Base-by-base conservation (phyloP, 2,113 vertebrate species). In the Dromas ardeola region DNA sequence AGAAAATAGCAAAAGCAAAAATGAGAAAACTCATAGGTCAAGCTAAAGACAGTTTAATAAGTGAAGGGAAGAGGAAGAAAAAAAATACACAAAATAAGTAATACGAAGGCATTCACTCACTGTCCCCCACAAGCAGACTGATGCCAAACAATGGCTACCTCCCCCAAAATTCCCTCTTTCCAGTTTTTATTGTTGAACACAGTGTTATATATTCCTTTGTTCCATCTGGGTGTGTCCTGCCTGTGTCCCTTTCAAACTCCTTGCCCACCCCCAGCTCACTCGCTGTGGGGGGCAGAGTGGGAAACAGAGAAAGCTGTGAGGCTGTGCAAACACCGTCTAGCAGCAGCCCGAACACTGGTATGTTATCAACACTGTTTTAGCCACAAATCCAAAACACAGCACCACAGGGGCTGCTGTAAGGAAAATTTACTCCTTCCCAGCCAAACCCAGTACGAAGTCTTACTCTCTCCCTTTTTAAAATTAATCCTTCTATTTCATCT, bases 211-310 rank as follows among this genome's bases (percentile, higher is more conserved):
- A 13, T 42, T 45, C 14, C 25, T 77, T 73, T 67, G 47, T 6
- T 42, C n/a, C 63, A 3, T 45, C 40, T 80, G 8, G 6, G 10
- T 53, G 13, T 43, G 50, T 50, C 19, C 10, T 63, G 38, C 7
- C 29, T 45, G 11, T 23, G 18, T 29, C 14, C 11, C 16, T 49
- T 73, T 61, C 36, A 42, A 55, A 38, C 4, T 53, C 18, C 22
- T 74, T 86, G 30, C 27, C 40, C 29, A 15, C 2, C 2, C 20
- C 26, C 26, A 52, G 34, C 10, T 22, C 74, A 18, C 38, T 52
- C 4, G 0, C 27, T 47, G 5, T 7, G 26, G 3, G 8, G 43
- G 49, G 3, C 26, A 78, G 30, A 58, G 10, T 15, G 6, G 9
- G 21, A 87, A 84, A 65, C 10, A 53, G 15, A 58, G n/a, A 52